Conservation (phyloP, 2,888 invertebrate species). For the Augiades crinisus region DNA sequence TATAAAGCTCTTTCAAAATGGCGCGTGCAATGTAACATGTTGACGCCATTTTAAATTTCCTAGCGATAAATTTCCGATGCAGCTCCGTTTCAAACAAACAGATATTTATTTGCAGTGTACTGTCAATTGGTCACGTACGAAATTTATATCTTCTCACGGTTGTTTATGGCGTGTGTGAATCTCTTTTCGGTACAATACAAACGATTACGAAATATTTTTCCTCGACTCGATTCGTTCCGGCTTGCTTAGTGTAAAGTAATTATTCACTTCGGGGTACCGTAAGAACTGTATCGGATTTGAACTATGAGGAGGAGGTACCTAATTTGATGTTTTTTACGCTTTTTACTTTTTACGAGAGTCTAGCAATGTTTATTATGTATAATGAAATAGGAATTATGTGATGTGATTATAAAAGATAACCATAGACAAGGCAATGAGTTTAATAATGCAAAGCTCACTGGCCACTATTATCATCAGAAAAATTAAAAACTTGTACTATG, state of each 20-base stretch:
- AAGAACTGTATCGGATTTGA: no score
- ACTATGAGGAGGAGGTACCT: no score
- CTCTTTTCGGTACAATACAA: slow-evolving; percentile 19
- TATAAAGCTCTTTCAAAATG: no score
- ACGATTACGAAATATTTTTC: slow-evolving; percentile 13
- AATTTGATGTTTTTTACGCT: no score
- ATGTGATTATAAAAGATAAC: no score
- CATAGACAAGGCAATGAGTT: no score
- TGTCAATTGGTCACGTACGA: slow-evolving; percentile 32
- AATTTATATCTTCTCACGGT: slow-evolving; percentile 26
- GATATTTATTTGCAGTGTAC: slow-evolving; percentile 21
- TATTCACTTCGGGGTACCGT: slow-evolving; percentile 11
- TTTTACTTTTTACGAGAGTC: no score
- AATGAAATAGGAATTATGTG: no score
- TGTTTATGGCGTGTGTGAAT: slow-evolving; percentile 22
- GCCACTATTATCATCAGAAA: no score
- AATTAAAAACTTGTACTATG: no score
- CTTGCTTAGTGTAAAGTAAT: slow-evolving; percentile 17
- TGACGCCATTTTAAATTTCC: slow-evolving; percentile 8
- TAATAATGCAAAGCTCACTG: no score
- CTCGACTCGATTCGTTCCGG: slow-evolving; percentile 8
- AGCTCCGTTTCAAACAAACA: slow-evolving; percentile 24
- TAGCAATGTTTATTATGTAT: no score
- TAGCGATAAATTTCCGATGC: slow-evolving; percentile 16
- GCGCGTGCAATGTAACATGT: neutral